Evolutionary conservation across 30 jellyfish, hydroid and myxozoan species (phyloP).

Genomic region (Turritopsis rubra): DNA sequence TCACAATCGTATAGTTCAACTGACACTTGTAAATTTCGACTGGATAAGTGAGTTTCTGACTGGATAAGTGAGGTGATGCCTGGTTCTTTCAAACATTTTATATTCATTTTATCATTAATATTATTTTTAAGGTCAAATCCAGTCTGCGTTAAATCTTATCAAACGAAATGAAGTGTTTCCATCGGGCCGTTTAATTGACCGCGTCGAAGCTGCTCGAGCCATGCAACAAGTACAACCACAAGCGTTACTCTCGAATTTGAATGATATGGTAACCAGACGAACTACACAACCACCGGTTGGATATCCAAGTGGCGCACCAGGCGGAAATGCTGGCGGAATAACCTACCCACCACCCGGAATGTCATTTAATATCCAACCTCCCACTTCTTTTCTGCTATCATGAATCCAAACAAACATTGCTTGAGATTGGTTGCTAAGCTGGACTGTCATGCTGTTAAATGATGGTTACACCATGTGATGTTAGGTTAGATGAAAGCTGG

Average conservation of each 20-base stretch:
- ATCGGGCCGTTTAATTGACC: slow-evolving; percentile 79
- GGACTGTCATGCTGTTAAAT: too few relatives aligned
- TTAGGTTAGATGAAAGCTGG: too few relatives aligned
- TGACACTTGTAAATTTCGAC: too few relatives aligned
- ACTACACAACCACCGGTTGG: background rate
- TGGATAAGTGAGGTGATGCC: too few relatives aligned
- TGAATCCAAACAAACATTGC: background rate
- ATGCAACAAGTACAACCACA: background rate
- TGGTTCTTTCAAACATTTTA: too few relatives aligned
- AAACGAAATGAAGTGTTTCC: slow-evolving; percentile 82
- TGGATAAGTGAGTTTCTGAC: too few relatives aligned
- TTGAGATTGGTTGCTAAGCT: background rate
- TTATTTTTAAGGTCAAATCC: slow-evolving; percentile 46
- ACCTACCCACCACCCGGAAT: background rate
- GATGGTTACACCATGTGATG: too few relatives aligned
- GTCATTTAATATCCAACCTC: background rate
- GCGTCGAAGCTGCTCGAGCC: slow-evolving; percentile 69
- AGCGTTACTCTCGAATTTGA: background rate
- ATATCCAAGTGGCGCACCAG: background rate
- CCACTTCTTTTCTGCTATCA: background rate
- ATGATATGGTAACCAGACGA: background rate
- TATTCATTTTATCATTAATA: too few relatives aligned
- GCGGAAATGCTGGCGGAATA: background rate
- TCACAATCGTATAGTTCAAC: too few relatives aligned
- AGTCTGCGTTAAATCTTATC: slow-evolving; percentile 54